phyloP scores from a whole-genome alignment of 2,113 vertebrate genomes.

The Platichthys stellatus region DNA sequence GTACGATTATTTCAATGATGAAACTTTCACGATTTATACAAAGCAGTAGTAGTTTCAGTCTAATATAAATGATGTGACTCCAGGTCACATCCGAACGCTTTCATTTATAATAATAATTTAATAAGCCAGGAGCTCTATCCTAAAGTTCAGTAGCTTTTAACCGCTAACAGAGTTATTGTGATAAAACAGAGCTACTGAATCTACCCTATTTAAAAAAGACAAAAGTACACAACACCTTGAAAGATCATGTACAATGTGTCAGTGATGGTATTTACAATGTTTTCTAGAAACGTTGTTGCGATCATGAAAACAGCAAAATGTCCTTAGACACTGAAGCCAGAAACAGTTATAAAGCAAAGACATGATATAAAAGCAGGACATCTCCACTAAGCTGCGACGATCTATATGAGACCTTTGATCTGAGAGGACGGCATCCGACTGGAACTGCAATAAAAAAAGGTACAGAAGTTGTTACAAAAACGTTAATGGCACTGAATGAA shows the following conservation, averaged over 20 bases:
- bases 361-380: conserved; percentile 43
- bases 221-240: conserved; percentile 72
- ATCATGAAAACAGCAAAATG: conserved; percentile 62
- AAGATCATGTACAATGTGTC: conserved; percentile 70
- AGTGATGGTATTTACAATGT: conserved; percentile 77
- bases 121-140: conserved; percentile 29
- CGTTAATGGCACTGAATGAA: conserved; percentile 93
- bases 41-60: conserved; percentile 58
- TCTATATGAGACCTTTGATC: conserved; percentile 59
- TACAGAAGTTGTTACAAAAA: conserved; percentile 67
- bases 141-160: conserved; percentile 31
- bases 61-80: conserved; percentile 61
- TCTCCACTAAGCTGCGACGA: conserved; percentile 44
- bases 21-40: conserved; percentile 68
- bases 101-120: neutral
- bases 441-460: conserved; percentile 54
- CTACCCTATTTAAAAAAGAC: conserved; percentile 65
- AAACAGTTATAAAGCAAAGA: conserved; percentile 62
- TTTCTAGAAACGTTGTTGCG: conserved; percentile 69
- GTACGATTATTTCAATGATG: conserved; percentile 62
- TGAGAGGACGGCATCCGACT: conserved; percentile 51
- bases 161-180: conserved; percentile 53
- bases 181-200: conserved; percentile 63
- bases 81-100: conserved; percentile 49
- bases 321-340: conserved; percentile 56